Evolutionary conservation across 2,888 invertebrate species (phyloP), one percentile per base, ranked within the genome.

Genomic region (Ophioninae sp.): DNA sequence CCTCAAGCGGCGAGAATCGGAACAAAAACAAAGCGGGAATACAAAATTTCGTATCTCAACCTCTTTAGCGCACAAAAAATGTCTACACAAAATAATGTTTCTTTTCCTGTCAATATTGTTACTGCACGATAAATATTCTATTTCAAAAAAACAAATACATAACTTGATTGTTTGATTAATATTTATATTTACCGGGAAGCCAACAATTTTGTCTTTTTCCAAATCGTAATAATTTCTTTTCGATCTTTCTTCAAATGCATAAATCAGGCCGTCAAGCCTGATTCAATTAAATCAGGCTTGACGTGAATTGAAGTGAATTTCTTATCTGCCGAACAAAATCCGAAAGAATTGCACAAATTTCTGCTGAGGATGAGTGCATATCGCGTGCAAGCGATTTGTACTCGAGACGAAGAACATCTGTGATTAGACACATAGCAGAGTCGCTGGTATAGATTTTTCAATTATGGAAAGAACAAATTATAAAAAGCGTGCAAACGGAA

Each of bases 261-360:
- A 82, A 73, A 68, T 67, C 59, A 68, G 58, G 68, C 30, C 41
- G 61, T 41, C 2, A 20, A 82, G 77, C n/a, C n/a, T n/a, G n/a
- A n/a, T n/a, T n/a, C n/a, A n/a, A n/a, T n/a, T n/a, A n/a, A n/a
- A n/a, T n/a, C n/a, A n/a, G n/a, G n/a, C n/a, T n/a, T n/a, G n/a
- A n/a, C n/a, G n/a, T n/a, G n/a, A n/a, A n/a, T n/a, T n/a, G n/a
- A n/a, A n/a, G n/a, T 51, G 20, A 74, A 81, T 83, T 80, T 83
- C 83, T 77, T 20, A n/a, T 41, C 68, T 61, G 69, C n/a, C 74
- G 10, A 37, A 22, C 7, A 6, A 51, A 69, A 68, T 51, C 20
- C 9, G 13, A 73, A 13, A 72, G 58, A 75, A 64, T 22, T 44
- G 41, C n/a, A 71, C 51, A 59, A 20, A 0, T 64, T 37, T 75